These are phyloP conservation scores for Oryzias celebensis DNA, from an alignment of 2,113 vertebrate genomes.

Conservation along the genomic window DNA sequence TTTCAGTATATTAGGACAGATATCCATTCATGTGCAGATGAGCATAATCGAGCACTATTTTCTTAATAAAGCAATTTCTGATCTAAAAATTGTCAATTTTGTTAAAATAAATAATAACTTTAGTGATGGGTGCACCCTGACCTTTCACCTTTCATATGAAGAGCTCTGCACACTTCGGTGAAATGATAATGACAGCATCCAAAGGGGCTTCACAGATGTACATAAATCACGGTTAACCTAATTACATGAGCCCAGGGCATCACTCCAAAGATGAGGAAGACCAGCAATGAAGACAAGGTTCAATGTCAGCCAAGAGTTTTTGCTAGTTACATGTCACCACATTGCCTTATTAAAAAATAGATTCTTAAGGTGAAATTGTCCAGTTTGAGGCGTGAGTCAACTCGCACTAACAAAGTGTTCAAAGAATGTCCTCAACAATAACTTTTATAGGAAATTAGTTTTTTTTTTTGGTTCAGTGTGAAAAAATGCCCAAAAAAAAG, in stretches of 20 bases:
- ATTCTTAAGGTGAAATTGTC: conserved; percentile 13
- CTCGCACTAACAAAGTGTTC: conserved; percentile 12
- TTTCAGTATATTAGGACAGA: too few relatives aligned
- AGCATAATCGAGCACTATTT: too few relatives aligned
- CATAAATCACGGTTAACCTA: conserved; percentile 65
- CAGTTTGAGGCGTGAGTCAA: conserved; percentile 9
- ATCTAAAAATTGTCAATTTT: neutral
- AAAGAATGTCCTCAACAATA: conserved; percentile 5
- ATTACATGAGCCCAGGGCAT: conserved; percentile 59
- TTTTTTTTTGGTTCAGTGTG: conserved; percentile 11
- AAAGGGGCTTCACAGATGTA: conserved; percentile 47
- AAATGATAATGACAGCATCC: conserved; percentile 55
- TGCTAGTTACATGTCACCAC: conserved; percentile 40
- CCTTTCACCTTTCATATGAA: conserved; percentile 34
- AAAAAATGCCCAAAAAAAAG: conserved; percentile 5
- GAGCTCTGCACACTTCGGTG: conserved; percentile 42
- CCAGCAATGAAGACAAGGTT: conserved; percentile 26
- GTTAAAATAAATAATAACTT: conserved; percentile 53
- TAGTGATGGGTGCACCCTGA: conserved; percentile 39
- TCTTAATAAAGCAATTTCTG: too few relatives aligned
- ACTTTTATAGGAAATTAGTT: too few relatives aligned
- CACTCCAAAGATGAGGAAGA: conserved; percentile 39
- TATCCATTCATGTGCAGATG: too few relatives aligned
- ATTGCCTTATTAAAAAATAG: conserved; percentile 35
- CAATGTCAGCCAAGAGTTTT: conserved; percentile 24